Base-by-base conservation (phyloP, 37 sponge, comb jelly and placozoan genomes). In the Tethya wilhelma region DNA sequence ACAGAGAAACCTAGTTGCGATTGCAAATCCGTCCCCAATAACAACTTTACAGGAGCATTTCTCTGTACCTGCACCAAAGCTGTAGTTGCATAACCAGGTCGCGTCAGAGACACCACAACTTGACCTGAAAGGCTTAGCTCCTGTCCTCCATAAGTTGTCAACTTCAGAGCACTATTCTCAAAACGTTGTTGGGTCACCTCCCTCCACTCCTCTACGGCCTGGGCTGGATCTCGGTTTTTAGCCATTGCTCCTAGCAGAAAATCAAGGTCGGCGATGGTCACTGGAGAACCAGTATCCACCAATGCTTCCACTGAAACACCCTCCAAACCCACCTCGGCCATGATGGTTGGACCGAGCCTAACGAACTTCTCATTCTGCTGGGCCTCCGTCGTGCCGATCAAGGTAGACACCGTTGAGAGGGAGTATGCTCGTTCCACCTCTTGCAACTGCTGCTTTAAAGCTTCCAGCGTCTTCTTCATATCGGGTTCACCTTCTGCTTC, bases 231-330 rank as follows among this genome's bases (percentile, higher is more conserved):
- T 0, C 37, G 23, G n/a, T n/a, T n/a, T n/a, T n/a, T n/a, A n/a
- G n/a, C n/a, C 25, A 80, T 36, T 1, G 38, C 81, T 12, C 58
- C 1, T 28, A 81, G 5, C 2, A 69, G 43, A 55, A 75, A 69
- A 20, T 75, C 56, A 3, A 80, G 36, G 2, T 82, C 81, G 0
- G 77, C 39, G 1, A 88, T 76, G 32, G 74, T 81, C 5, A 59
- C 82, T 64, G 89, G 89, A 11, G 78, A 76, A 7, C 89, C 89
- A 0, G 83, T 88, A 64, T 88, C 89, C 28, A 88, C 29, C 26
- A 82, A 45, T 5, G 89, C 83, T 28, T 59, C 14, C 4, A 68
- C 70, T 2, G 71, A 4, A 5, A 75, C 66, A 22, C 82, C 88
- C 1, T 87, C 59, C 42, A 87, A 59, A 38, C 1, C 42, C 33